Evolutionary conservation across 1,140 invertebrate species (phyloP).

Genomic region (Drosophila serrata): DNA sequence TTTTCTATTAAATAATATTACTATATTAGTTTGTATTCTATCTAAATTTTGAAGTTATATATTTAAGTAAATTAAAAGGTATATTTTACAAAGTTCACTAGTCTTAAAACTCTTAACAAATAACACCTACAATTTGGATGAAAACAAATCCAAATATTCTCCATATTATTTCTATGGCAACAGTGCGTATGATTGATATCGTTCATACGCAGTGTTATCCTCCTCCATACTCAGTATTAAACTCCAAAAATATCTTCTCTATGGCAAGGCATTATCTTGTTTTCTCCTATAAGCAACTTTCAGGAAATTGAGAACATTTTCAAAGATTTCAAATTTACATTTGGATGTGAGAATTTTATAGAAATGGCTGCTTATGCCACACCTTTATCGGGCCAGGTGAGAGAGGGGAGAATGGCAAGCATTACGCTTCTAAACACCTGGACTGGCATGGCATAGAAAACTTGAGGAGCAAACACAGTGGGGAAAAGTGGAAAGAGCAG

Average conservation of each 20-base stretch:
- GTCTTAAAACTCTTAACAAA: background rate
- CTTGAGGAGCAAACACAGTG: background rate
- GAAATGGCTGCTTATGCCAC: constrained; percentile 2
- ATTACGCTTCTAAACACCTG: constrained; percentile 8
- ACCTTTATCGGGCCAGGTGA: background rate
- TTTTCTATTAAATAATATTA: no score
- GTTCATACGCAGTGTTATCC: constrained; percentile 7
- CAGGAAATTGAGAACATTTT: constrained; percentile 19
- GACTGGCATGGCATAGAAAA: background rate
- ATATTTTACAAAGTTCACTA: no score
- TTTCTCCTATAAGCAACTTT: constrained; percentile 8
- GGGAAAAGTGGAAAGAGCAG: background rate
- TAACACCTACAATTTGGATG: background rate
- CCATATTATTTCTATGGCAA: background rate
- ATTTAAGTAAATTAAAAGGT: no score
- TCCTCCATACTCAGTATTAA: background rate
- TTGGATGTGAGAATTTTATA: constrained; percentile 8
- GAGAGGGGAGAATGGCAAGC: background rate
- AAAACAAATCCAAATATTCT: background rate
- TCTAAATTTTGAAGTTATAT: background rate
- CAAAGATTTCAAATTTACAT: constrained; percentile 7
- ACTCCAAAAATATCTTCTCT: background rate
- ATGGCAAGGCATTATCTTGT: constrained; percentile 1
- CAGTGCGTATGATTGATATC: background rate
- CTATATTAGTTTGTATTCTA: background rate